phyloP scores from a whole-genome alignment of 2,888 invertebrate genomes.

The Phengaris arion region DNA sequence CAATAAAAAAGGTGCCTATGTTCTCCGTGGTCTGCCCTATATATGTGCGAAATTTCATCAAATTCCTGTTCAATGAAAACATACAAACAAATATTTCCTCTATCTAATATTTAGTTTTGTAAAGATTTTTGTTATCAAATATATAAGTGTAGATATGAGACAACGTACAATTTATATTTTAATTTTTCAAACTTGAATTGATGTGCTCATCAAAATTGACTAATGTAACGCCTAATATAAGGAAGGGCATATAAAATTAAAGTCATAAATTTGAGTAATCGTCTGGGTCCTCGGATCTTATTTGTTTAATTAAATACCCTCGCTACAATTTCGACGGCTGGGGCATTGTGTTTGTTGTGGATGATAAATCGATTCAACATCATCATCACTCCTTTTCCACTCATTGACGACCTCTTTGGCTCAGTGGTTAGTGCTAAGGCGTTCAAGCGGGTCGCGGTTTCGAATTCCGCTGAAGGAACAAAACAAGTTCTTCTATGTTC shows the following conservation, averaged over 20 bases:
- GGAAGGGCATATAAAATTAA: slow-evolving; percentile 62
- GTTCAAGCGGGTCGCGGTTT: too few relatives aligned
- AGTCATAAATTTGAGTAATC: slow-evolving; percentile 63
- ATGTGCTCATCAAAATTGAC: slow-evolving; percentile 57
- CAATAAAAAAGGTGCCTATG: too few relatives aligned
- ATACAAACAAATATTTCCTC: too few relatives aligned
- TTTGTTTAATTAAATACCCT: slow-evolving; percentile 48
- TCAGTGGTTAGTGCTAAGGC: too few relatives aligned
- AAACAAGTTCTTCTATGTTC: too few relatives aligned
- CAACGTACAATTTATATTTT: slow-evolving; percentile 30
- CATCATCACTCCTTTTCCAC: background rate
- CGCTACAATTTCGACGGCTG: slow-evolving; percentile 22
- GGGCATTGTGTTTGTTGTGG: background rate
- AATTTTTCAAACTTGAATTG: slow-evolving; percentile 44
- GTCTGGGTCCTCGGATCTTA: slow-evolving; percentile 43
- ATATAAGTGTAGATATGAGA: too few relatives aligned
- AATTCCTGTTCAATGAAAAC: too few relatives aligned
- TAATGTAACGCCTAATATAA: slow-evolving; percentile 56
- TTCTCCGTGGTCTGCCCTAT: too few relatives aligned
- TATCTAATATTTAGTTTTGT: too few relatives aligned
- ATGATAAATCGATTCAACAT: background rate
- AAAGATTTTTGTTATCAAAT: too few relatives aligned
- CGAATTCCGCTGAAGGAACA: too few relatives aligned
- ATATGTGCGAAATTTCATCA: too few relatives aligned
- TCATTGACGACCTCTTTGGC: background rate